A percentile compares a stretch with the other conserved stretches of the same genome.
Conservation (phyloP, 2,797 vertebrate species). For the Sandelia bainsii region DNA sequence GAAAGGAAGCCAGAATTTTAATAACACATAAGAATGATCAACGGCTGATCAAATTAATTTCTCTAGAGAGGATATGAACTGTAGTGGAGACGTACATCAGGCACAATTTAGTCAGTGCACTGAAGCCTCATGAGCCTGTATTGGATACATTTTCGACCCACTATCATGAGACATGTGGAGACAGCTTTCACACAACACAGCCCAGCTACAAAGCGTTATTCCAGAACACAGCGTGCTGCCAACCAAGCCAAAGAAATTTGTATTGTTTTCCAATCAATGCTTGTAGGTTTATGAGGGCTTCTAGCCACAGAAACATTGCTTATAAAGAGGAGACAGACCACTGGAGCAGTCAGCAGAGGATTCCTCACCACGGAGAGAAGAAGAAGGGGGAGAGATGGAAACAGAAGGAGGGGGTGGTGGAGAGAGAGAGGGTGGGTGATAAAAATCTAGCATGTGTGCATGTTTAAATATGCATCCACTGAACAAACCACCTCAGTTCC, state of each 20-base stretch:
- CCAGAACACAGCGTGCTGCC: slow-evolving; percentile 49
- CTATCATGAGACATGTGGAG: slow-evolving; percentile 25
- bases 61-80: background rate
- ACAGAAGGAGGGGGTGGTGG: slow-evolving; percentile 17
- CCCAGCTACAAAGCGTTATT: slow-evolving; percentile 36
- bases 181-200: slow-evolving; percentile 33
- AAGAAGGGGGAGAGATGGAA: slow-evolving; percentile 13
- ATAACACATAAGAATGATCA: slow-evolving; percentile 1
- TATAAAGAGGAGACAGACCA: slow-evolving; percentile 54
- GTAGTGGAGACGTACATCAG: background rate
- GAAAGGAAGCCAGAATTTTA: slow-evolving; percentile 14
- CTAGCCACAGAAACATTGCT: slow-evolving; percentile 61
- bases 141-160: slow-evolving; percentile 18
- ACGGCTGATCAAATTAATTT: background rate
- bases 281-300: slow-evolving; percentile 53
- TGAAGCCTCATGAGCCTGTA: slow-evolving; percentile 11
- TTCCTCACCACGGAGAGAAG: slow-evolving; percentile 44
- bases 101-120: background rate
- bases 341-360: slow-evolving; percentile 45
- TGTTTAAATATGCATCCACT: slow-evolving; percentile 9
- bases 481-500: slow-evolving; percentile 12
- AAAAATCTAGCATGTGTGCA: slow-evolving; percentile 37
- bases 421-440: slow-evolving; percentile 14
- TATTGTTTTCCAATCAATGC: slow-evolving; percentile 72
- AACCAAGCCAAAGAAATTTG: slow-evolving; percentile 58